phyloP scores from a whole-genome alignment of 2,888 invertebrate genomes.

The Agrochola circellaris region DNA sequence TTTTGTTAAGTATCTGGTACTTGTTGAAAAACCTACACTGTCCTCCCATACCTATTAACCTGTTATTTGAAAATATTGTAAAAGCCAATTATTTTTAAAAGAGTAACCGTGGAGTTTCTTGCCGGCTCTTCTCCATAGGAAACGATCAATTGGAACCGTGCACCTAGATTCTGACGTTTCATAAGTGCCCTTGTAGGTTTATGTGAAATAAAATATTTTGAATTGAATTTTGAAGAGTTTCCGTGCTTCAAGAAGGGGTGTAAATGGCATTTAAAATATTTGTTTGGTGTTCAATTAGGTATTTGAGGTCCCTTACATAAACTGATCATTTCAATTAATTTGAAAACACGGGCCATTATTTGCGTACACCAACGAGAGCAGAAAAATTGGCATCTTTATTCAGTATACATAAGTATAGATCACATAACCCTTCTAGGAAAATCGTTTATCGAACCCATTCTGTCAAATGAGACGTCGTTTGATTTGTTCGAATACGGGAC shows the following conservation, averaged over 20 bases:
- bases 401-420: conserved; percentile 7
- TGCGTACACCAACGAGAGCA: not conserved
- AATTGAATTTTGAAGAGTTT: no score
- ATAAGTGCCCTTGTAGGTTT: no score
- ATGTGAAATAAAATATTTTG: no score
- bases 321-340: not conserved
- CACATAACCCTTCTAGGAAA: conserved; percentile 38
- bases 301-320: not conserved
- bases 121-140: no score
- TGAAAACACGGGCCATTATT: not conserved
- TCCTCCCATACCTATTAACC: no score
- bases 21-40: no score
- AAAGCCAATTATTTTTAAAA: no score
- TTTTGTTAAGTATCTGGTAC: no score
- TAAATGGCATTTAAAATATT: not conserved
- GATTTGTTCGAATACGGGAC: conserved; percentile 40
- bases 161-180: no score
- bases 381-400: not conserved
- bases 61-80: no score
- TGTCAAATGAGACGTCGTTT: conserved; percentile 54
- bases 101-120: no score
- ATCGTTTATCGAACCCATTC: conserved; percentile 48
- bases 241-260: not conserved
- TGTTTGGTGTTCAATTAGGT: not conserved
- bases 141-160: no score